A percentile compares a stretch with the other conserved stretches of the same genome.
These are phyloP conservation scores for Eurystomus glaucurus DNA, from an alignment of 2,797 vertebrate species.

Conservation along the genomic window DNA sequence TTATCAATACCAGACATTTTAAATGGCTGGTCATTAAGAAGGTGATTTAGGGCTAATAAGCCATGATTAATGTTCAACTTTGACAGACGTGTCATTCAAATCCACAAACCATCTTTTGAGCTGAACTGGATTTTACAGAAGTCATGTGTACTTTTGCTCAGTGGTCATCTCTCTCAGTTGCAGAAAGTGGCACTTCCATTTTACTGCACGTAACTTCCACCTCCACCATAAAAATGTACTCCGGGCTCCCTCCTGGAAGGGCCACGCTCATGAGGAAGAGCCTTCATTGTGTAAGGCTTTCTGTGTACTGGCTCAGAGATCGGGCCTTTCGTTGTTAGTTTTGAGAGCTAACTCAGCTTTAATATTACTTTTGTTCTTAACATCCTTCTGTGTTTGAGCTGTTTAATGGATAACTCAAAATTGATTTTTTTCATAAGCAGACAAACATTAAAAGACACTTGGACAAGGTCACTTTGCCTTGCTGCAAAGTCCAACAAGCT, in stretches of 20 bases:
- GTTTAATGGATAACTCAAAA: slow-evolving; percentile 8
- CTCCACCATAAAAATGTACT: rapidly evolving
- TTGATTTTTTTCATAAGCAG: background rate
- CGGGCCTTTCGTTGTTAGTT: background rate
- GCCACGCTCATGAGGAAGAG: too few species aligned
- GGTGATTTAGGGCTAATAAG: background rate
- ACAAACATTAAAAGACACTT: background rate
- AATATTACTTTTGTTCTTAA: background rate
- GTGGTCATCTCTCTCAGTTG: background rate
- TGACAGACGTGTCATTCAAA: background rate
- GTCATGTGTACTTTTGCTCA: rapidly evolving
- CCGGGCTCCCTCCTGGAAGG: background rate
- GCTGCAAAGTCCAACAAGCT: background rate
- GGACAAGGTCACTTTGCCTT: background rate
- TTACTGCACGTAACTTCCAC: background rate
- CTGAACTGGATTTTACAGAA: background rate
- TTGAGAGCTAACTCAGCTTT: background rate
- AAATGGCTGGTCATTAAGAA: background rate
- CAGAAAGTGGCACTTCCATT: background rate
- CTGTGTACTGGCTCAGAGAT: background rate
- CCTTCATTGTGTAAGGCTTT: background rate
- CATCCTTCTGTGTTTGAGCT: background rate
- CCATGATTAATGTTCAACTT: background rate
- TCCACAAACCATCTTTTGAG: background rate
- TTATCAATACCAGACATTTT: background rate